Evolutionary conservation across 2,797 vertebrate genomes (phyloP), one percentile per base, ranked within the genome.

Genomic region (Spatula versicolor): DNA sequence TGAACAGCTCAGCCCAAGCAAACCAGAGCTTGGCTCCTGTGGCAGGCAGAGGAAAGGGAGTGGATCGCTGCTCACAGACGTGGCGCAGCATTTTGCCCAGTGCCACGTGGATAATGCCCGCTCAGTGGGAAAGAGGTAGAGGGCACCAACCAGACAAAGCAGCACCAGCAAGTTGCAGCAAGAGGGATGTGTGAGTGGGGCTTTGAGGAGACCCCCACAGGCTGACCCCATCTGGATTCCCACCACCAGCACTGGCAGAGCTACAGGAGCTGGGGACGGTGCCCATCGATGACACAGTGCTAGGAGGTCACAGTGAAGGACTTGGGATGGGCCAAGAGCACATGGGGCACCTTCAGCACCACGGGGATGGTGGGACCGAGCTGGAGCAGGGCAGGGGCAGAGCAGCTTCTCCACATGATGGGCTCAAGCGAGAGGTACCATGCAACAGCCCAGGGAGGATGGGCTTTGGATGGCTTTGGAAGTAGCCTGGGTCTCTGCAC

Each of bases 241-340:
- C 37, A 67, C 15, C 19, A 15, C 17, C 56, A 39, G 64, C 0
- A 0, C 39, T 35, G 39, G 33, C 67, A 41, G 0, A 2, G 71
- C 63, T 75, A 39, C 55, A 37, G 73, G 35, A 64, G 33, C 62
- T 60, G 72, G 43, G 0, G 0, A 62, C 41, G 48, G 37, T 1
- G 6, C 33, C 56, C 63, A 11, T 1, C 13, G 69, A 43, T 82
- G 81, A 63, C 68, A 79, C 18, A 56, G 39, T 45, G 4, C 55
- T 33, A 7, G 30, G 18, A 50, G 55, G 10, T 35, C 59, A 85
- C 39, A 17, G 1, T 1, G 18, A 68, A 73, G 55, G 78, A 64
- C 28, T 39, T 2, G 0, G 15, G 8, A 54, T 9, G n/a, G 30
- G 16, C 23, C 17, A 10, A 41, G 62, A 56, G n/a, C 2, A 9